A percentile compares a stretch with the other conserved stretches of the same genome.
These are phyloP conservation scores for Lottia scabra DNA, from an alignment of 2,888 invertebrate species.

Conservation along the genomic window DNA sequence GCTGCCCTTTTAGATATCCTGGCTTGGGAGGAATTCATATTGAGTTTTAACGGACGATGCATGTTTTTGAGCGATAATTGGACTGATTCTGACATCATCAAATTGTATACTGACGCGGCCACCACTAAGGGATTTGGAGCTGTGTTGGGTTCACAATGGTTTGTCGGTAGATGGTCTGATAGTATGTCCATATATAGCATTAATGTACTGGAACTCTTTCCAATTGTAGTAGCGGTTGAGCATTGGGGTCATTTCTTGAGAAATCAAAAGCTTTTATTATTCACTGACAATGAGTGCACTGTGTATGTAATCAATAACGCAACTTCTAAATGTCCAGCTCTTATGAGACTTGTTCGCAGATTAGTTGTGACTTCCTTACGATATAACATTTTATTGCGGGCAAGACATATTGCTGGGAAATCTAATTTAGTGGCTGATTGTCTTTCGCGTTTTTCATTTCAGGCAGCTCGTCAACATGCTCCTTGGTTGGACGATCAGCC, in stretches of 20 bases:
- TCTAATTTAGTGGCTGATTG: slow-evolving; percentile 1
- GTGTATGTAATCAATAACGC: background rate
- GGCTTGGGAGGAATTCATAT: no score
- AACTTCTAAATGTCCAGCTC: background rate
- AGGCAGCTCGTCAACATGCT: background rate
- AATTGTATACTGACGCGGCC: slow-evolving; percentile 5
- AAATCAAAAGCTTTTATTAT: background rate
- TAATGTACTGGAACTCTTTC: slow-evolving; percentile 6
- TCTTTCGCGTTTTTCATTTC: background rate
- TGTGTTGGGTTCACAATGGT: slow-evolving; percentile 1
- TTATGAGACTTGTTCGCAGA: background rate
- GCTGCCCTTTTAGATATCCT: no score
- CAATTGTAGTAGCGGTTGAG: slow-evolving; percentile 1
- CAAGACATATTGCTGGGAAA: background rate
- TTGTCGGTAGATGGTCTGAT: background rate
- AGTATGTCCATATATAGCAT: background rate
- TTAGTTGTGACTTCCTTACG: background rate
- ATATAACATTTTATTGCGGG: background rate
- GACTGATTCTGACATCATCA: background rate
- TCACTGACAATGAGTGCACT: background rate
- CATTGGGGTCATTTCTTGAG: background rate
- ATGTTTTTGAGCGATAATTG: background rate
- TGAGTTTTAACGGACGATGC: no score
- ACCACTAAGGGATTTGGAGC: slow-evolving; percentile 6
- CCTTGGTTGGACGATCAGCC: background rate